A percentile compares a stretch with the other conserved stretches of the same genome.
phyloP scores from a whole-genome alignment of 2,888 invertebrate species.

The Phaonia tiefii region DNA sequence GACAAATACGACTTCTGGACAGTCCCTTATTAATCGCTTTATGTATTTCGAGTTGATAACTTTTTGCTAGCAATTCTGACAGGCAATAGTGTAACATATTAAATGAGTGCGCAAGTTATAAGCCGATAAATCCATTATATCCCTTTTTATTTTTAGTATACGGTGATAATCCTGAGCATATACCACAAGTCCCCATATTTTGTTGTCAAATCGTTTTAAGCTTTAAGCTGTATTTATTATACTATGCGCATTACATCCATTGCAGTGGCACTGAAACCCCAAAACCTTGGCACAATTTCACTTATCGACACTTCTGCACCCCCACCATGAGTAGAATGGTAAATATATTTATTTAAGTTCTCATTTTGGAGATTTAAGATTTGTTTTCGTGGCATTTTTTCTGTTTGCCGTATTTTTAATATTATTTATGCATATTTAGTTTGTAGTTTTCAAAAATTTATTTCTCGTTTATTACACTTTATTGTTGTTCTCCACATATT shows the following conservation, averaged over 20 bases:
- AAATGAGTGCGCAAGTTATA: too few species aligned
- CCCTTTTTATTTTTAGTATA: background rate
- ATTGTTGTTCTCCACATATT: slow-evolving; percentile 56
- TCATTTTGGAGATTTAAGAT: slow-evolving; percentile 23
- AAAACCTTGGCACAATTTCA: slow-evolving; percentile 30
- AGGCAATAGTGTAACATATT: too few species aligned
- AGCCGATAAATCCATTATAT: too few species aligned
- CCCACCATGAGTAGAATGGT: background rate
- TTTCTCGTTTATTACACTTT: slow-evolving; percentile 64
- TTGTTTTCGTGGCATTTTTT: background rate
- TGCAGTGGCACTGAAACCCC: slow-evolving; percentile 32
- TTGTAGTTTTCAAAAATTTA: slow-evolving; percentile 53
- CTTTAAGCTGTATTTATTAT: too few species aligned
- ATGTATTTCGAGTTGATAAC: too few species aligned
- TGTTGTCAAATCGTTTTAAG: too few species aligned
- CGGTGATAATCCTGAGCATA: background rate
- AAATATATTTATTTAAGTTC: slow-evolving; percentile 32
- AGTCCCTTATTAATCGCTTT: too few species aligned
- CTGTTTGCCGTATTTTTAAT: slow-evolving; percentile 14
- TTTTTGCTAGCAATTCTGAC: too few species aligned
- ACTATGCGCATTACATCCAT: background rate
- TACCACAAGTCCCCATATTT: too few species aligned
- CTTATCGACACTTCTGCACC: background rate
- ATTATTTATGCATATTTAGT: slow-evolving; percentile 30
- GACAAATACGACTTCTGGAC: too few species aligned